These are phyloP conservation scores for Rapana venosa DNA, from an alignment of 2,888 invertebrate species.

Conservation along the genomic window DNA sequence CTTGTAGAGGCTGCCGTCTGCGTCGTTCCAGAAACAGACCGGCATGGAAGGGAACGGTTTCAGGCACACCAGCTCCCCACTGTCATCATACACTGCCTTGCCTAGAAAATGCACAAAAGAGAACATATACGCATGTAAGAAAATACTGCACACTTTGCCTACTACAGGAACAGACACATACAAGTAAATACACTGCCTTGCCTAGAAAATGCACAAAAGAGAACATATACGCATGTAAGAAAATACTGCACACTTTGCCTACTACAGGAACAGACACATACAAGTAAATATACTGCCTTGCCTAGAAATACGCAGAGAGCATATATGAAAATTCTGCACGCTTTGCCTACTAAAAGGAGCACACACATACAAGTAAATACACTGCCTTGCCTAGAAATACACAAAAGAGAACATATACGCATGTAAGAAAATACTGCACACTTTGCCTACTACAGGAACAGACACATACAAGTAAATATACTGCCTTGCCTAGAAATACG, in stretches of 20 bases:
- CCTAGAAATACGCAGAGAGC: no score
- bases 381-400: background rate
- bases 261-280: no score
- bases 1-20: constrained; percentile 78
- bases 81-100: constrained; percentile 78
- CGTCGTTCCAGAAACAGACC: constrained; percentile 80
- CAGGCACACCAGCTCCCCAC: constrained; percentile 81
- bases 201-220: background rate
- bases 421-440: background rate
- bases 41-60: constrained; percentile 82
- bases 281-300: no score
- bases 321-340: no score
- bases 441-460: no score
- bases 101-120: constrained; percentile 69
- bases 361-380: background rate
- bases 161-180: background rate
- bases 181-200: background rate
- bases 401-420: background rate
- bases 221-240: background rate
- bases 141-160: no score
- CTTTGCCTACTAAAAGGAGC: no score
- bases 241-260: background rate
- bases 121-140: background rate
- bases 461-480: no score
- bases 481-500: no score